Evolutionary conservation across 2,888 invertebrate genomes (phyloP), one percentile per base, ranked within the genome.

Genomic region (Atherix ibis): DNA sequence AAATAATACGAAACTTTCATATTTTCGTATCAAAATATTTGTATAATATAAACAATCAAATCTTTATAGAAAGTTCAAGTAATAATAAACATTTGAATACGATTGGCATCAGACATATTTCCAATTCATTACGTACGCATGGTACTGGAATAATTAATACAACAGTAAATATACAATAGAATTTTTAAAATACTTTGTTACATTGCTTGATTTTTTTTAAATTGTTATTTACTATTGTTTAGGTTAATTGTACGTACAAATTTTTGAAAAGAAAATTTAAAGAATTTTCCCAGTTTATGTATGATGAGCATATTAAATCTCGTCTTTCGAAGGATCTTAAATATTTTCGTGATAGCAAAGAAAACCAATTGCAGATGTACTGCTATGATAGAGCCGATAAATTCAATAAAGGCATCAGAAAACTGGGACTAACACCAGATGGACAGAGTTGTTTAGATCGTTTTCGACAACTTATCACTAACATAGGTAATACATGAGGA

Each of bases 291-390:
- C 94, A 95, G 58, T 97, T 97, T 56, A 74, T 98, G 59, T 95
- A 83, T 53, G 95, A 97, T 54, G 98, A 98, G 58, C 92, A 92
- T 51, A 92, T 98, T 32, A 94, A 95, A 58, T 92, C 94, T 0
- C 71, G 91, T 36, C 66, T 98, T 3, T 71, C 88, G 43, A 89
- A 91, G 60, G 94, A 94, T 56, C 66, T 84, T 40, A 72, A 83
- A 44, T 76, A 72, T 52, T 84, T 91, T 50, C 71, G 76, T 40
- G 91, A 92, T 49, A 74, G 71, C 46, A 71, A 74, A 48, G 63
- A 68, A 29, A 65, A 70, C 41, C 71, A 73, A 45, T 30, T 32
- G 18, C 74, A 76, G 45, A 77, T 74, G 56, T 83, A 81, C 61
- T 76, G 82, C 0, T 94, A 83, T 54, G 89, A 89, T 48, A 67